Base-by-base conservation (phyloP, 1,140 invertebrate species). In the Drosophila melanica region DNA sequence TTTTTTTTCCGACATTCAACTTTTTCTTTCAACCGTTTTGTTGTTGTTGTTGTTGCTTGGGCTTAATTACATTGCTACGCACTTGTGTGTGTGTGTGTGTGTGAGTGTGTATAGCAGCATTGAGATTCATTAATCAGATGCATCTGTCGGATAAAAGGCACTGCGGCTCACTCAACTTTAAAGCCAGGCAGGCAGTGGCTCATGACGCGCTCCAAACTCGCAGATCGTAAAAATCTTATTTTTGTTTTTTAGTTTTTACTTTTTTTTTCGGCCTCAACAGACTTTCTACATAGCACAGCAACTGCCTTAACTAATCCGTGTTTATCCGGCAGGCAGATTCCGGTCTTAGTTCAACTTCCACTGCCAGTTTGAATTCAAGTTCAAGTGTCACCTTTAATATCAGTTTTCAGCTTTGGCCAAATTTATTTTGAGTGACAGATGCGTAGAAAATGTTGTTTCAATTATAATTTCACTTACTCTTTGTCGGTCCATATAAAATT, bases 111-210 rank as follows among this genome's bases (percentile, higher is more conserved):
- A 70, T 75, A 64, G 75, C 66, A 66, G 66, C 57, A 68, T 73
- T 72, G 84, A 75, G 79, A 89, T 84, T 89, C 82, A 87, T 87
- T 87, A 87, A 87, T 87, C 84, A 87, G 84, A 89, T 87, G 84
- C 84, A 87, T 87, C 84, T 87, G 84, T 87, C 82, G 81, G 81
- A 85, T 85, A 85, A 85, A 60, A 68, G 48, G 65, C 47, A 64
- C 33, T 27, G 37, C 18, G 55, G 47, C 59, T 59, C 39, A 67
- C 41, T 41, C 23, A 35, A 18, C 18, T 37, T 33, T 10, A 27
- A 54, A 63, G 50, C 11, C 33, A 41, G 9, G 39, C 27, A 68
- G 71, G 47, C 74, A 77, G 62, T 79, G 71, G 47, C 79, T 68
- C 75, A 77, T 77, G 75, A 77, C 75, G 75, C 55, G 50, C 47